These are phyloP conservation scores for Falco columbarius DNA, from an alignment of 2,797 vertebrate genomes.

Conservation along the genomic window DNA sequence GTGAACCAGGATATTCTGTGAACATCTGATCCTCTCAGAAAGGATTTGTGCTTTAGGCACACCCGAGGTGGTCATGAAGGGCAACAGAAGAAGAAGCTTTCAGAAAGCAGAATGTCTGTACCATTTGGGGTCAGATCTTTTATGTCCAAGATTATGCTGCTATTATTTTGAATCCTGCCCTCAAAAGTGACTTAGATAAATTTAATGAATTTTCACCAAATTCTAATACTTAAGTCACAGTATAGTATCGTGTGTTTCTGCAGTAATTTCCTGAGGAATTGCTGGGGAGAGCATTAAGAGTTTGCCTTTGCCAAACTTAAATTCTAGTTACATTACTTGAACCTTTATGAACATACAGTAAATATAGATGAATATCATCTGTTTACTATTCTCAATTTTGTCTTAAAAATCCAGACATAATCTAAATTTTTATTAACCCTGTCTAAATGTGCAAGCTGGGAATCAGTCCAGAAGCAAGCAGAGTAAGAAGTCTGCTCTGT, in stretches of 20 bases:
- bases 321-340: constrained; percentile 56
- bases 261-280: constrained; percentile 64
- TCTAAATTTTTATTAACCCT: constrained; percentile 72
- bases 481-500: constrained; percentile 54
- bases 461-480: constrained; percentile 60
- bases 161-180: neutral
- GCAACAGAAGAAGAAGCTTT: neutral
- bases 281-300: constrained; percentile 10
- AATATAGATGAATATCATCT: constrained; percentile 71
- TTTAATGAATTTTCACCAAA: constrained; percentile 18
- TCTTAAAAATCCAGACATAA: constrained; percentile 72
- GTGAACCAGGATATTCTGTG: neutral
- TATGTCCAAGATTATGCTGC: neutral
- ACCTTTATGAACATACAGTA: constrained; percentile 66
- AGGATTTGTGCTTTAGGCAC: neutral
- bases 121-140: neutral
- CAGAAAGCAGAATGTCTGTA: neutral
- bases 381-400: constrained; percentile 72
- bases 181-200: constrained; percentile 7
- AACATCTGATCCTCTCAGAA: neutral
- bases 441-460: constrained; percentile 70
- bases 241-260: neutral
- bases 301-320: constrained; percentile 39
- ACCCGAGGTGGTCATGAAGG: neutral
- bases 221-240: constrained; percentile 15